A percentile compares a stretch with the other conserved stretches of the same genome.
Evolutionary conservation across 2,888 invertebrate genomes (phyloP).

Genomic region (Limnephilus marmoratus): DNA sequence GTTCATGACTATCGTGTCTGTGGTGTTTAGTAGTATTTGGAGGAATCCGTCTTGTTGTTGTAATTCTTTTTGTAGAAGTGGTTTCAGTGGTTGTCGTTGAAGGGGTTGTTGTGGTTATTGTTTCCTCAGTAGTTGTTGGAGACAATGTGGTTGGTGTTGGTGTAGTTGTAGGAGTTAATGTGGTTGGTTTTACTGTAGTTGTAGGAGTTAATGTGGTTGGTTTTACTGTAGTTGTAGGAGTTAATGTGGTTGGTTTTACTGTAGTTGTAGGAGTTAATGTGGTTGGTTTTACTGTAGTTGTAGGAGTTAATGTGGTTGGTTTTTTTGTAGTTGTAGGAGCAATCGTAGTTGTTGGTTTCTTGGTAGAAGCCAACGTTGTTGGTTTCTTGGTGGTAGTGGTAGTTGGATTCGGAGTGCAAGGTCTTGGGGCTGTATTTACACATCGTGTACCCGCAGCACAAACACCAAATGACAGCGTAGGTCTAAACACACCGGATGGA

Average conservation of each 20-base stretch:
- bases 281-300: background rate
- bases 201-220: too few relatives aligned
- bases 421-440: background rate
- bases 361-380: background rate
- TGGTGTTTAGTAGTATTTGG: background rate
- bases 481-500: background rate
- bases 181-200: too few relatives aligned
- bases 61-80: background rate
- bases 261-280: background rate
- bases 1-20: background rate
- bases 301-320: background rate
- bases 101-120: background rate
- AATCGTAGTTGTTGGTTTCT: background rate
- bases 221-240: too few relatives aligned
- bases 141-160: background rate
- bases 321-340: background rate
- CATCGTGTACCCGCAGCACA: background rate
- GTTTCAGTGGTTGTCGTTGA: background rate
- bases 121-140: background rate
- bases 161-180: background rate
- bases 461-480: background rate
- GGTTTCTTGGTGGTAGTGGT: background rate
- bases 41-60: background rate
- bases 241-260: too few relatives aligned
- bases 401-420: background rate